These are phyloP conservation scores for Caenorhabditis virilis DNA, from an alignment of 2,888 invertebrate species.

Conservation along the genomic window DNA sequence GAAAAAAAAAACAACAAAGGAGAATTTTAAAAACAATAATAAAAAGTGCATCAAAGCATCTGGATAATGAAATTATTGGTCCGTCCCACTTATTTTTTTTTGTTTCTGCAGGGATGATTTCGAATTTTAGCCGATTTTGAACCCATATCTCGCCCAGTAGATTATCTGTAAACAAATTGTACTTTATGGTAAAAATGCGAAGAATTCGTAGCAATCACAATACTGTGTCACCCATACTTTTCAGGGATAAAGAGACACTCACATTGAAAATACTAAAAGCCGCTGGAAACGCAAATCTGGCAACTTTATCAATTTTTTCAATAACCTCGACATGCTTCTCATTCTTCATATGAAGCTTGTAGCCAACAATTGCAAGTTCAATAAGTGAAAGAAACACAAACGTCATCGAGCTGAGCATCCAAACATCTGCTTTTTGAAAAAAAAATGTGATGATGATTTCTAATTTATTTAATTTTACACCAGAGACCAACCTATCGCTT, in stretches of 20 bases:
- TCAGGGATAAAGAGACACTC: background rate
- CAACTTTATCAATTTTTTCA: constrained; percentile 36
- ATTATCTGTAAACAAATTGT: constrained; percentile 42
- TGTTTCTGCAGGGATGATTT: background rate
- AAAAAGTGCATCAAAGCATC: background rate
- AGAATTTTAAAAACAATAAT: background rate
- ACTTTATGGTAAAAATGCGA: no score
- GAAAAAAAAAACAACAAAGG: background rate
- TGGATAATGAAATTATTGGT: background rate
- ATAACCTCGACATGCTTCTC: constrained; percentile 19
- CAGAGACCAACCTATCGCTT: constrained; percentile 42
- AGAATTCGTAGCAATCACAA: no score
- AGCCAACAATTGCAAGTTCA: constrained; percentile 53
- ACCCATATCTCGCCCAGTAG: constrained; percentile 47
- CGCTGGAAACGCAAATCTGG: constrained; percentile 44
- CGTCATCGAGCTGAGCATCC: constrained; percentile 57
- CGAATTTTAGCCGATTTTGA: constrained; percentile 14
- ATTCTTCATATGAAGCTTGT: constrained; percentile 25
- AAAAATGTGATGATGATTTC: background rate
- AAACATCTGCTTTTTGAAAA: constrained; percentile 58
- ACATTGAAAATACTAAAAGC: constrained; percentile 52
- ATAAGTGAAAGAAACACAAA: constrained; percentile 54
- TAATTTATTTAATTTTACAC: background rate
- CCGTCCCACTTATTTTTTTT: no score
- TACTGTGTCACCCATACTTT: no score